A percentile compares a stretch with the other conserved stretches of the same genome.
These are phyloP conservation scores for Eonycteris spelaea DNA, from an alignment of 2,113 vertebrate genomes.

Conservation along the genomic window DNA sequence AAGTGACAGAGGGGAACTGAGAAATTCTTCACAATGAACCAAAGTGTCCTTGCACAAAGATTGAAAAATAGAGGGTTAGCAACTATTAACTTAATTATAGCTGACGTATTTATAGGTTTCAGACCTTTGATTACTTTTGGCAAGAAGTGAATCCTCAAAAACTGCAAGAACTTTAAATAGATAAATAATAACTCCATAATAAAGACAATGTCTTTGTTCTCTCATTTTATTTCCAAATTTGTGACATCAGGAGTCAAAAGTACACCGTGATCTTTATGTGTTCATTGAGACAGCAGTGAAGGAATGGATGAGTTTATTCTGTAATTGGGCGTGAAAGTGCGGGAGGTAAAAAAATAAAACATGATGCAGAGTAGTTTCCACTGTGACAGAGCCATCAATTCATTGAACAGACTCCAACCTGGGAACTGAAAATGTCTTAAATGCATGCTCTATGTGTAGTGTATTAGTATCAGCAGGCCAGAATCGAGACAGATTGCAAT, in stretches of 20 bases:
- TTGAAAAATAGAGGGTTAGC: neutral
- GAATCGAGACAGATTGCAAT: neutral
- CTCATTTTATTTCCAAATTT: neutral
- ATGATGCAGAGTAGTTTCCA: neutral
- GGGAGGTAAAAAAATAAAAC: neutral
- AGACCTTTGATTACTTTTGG: conserved; percentile 55
- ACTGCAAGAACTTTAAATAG: conserved; percentile 33
- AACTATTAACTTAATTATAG: neutral
- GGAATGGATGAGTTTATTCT: conserved; percentile 18
- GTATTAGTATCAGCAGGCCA: no score
- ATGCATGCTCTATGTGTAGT: accelerated
- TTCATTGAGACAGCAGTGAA: neutral
- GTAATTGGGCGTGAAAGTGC: neutral
- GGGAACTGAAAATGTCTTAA: neutral
- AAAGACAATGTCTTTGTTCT: conserved; percentile 44
- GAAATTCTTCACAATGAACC: neutral
- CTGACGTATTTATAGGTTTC: neutral
- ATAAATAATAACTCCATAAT: conserved; percentile 25
- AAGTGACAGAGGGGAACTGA: neutral
- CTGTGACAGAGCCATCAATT: neutral
- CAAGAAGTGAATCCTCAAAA: conserved; percentile 44
- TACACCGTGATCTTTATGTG: conserved; percentile 23
- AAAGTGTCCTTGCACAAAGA: neutral
- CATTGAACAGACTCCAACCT: neutral
- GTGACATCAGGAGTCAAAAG: conserved; percentile 4